A percentile compares a stretch with the other conserved stretches of the same genome.
These are phyloP conservation scores for Pilophorus perplexus DNA, from an alignment of 2,888 invertebrate species.

Conservation along the genomic window DNA sequence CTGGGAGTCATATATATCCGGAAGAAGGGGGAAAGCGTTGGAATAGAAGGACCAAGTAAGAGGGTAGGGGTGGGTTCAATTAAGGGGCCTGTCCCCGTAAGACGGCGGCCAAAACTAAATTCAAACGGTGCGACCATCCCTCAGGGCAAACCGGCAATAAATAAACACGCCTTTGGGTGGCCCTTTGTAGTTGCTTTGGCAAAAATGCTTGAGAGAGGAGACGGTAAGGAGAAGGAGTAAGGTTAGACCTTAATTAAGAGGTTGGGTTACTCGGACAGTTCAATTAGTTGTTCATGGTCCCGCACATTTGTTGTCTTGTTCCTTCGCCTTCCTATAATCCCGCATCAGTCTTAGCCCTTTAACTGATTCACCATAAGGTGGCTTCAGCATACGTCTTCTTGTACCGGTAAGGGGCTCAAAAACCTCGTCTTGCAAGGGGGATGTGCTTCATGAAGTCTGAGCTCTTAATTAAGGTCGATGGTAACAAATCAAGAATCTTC, in stretches of 20 bases:
- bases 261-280: conserved; percentile 46
- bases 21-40: conserved; percentile 5
- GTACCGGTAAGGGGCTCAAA: not conserved
- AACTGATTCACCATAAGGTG: conserved; percentile 37
- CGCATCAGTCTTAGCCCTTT: conserved; percentile 40
- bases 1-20: conserved; percentile 36
- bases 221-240: conserved; percentile 23
- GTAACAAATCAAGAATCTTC: no score
- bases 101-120: conserved; percentile 48
- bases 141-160: conserved; percentile 48
- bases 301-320: conserved; percentile 44
- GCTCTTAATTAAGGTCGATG: no score
- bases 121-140: conserved; percentile 48
- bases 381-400: conserved; percentile 31
- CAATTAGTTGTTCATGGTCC: conserved; percentile 45
- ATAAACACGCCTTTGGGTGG: conserved; percentile 48
- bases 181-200: conserved; percentile 45
- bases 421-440: not conserved
- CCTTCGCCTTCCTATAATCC: conserved; percentile 36
- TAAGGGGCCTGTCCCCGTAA: conserved; percentile 44
- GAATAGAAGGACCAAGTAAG: conserved; percentile 27
- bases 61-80: conserved; percentile 42
- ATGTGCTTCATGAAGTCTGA: not conserved
- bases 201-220: conserved; percentile 46
- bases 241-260: conserved; percentile 46